Base-by-base conservation (phyloP, 2,113 vertebrate genomes). In the Odocoileus virginianus region DNA sequence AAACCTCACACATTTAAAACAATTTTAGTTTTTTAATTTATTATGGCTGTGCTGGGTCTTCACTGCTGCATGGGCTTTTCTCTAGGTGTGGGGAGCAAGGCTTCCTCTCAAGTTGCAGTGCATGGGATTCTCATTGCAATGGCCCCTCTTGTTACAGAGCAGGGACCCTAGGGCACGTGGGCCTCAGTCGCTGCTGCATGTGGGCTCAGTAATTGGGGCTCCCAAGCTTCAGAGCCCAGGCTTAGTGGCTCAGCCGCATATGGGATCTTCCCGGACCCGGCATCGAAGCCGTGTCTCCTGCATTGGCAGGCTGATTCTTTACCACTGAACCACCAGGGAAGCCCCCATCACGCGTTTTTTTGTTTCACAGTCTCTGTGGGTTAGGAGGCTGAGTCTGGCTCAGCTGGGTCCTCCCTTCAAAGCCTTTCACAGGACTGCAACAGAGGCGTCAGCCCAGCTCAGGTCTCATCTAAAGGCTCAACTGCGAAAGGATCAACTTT, bases 241-340 rank as follows among this genome's bases (percentile, higher is more conserved):
- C 71, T 27, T 43, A 40, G 40, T 27, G 14, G 36, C 40, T 43
- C 71, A 76, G 71, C 23, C 1, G 3, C 40, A 76, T 15, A 43
- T 15, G 40, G 71, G 23, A 43, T 76, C 71, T 76, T 43, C 40
- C 40, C 0, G 0, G 71, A 43, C 23, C 40, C 3, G 0, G 40
- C 40, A 27, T 76, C 6, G 1, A 76, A 76, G 12, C 71, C 2
- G 6, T 25, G 71, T 43, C 40, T 76, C 40, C 40, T 43, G 71
- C 23, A 76, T 27, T 76, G 71, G 71, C 40, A 43, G 40, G 40
- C 40, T 27, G 71, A 76, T 43, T 76, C 40, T 40, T 43, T 40
- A 76, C 71, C 71, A 43, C 40, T 43, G 40, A 76, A 15, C 40
- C 71, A 76, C 40, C 36, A 76, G 40, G 71, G 12, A 27, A 76